These are phyloP conservation scores for Gymnopithys bicolor DNA, from an alignment of 2,797 vertebrate genomes.

Conservation along the genomic window DNA sequence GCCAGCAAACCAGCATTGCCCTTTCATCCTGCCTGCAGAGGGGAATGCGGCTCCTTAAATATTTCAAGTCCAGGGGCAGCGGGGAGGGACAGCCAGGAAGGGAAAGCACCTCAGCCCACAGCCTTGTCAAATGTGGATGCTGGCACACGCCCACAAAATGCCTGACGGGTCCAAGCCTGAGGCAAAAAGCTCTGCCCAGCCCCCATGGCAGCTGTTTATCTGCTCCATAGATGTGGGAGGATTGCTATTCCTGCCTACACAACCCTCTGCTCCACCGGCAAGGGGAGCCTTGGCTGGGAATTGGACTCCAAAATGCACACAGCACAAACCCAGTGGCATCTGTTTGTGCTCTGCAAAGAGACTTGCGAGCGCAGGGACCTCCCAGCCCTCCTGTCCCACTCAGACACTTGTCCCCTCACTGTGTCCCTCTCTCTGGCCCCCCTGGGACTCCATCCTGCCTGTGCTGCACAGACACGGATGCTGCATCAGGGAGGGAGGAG, in stretches of 20 bases:
- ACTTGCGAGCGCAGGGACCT: not conserved
- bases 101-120: not conserved
- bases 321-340: not conserved
- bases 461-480: not conserved
- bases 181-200: slow-evolving; percentile 36
- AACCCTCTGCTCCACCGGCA: not conserved
- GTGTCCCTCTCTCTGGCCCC: not conserved
- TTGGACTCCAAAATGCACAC: not conserved
- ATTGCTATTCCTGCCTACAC: slow-evolving; percentile 3
- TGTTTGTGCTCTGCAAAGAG: not conserved
- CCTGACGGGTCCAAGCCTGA: slow-evolving; percentile 12
- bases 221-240: not conserved
- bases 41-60: not conserved
- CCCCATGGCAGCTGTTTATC: slow-evolving; percentile 37
- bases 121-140: not conserved
- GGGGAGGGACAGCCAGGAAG: not conserved
- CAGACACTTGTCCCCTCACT: not conserved
- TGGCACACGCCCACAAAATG: not conserved
- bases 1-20: not conserved
- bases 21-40: not conserved
- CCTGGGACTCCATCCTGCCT: not conserved
- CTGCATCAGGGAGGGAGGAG: not conserved
- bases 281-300: slow-evolving; percentile 44
- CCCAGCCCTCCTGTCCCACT: slow-evolving; percentile 14
- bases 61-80: not conserved